Evolutionary conservation across 2,797 vertebrate species (phyloP).

Genomic region (Knipowitschia caucasica): DNA sequence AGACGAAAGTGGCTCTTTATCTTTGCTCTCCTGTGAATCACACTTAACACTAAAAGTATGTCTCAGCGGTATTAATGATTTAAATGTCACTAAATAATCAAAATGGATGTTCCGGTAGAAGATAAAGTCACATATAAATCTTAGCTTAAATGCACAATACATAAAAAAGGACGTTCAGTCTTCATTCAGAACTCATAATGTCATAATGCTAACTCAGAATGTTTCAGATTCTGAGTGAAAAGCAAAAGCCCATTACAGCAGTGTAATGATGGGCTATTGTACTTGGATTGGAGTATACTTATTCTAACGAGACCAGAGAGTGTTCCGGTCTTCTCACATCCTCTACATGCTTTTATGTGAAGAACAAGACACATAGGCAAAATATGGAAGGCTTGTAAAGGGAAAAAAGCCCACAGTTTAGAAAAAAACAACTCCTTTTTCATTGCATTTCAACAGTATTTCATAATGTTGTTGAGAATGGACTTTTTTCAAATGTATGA

Average conservation of each 20-base stretch:
- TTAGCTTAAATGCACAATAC: not conserved
- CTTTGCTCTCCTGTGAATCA: constrained; percentile 13
- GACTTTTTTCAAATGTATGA: too few species aligned
- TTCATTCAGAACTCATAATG: not conserved
- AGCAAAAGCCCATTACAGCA: not conserved
- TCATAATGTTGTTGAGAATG: too few species aligned
- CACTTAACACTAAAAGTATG: constrained; percentile 7
- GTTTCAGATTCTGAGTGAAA: not conserved
- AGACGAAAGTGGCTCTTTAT: constrained; percentile 39
- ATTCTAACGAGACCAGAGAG: constrained; percentile 35
- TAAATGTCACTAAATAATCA: not conserved
- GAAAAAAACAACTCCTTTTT: not conserved
- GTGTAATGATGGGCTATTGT: constrained; percentile 8
- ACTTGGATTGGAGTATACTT: constrained; percentile 11
- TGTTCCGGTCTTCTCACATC: constrained; percentile 21
- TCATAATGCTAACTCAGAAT: not conserved
- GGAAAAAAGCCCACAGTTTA: not conserved
- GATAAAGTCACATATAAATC: not conserved
- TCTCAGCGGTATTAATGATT: constrained; percentile 4
- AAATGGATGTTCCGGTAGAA: not conserved
- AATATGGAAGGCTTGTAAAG: not conserved
- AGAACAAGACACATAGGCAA: constrained; percentile 15
- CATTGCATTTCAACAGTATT: too few species aligned
- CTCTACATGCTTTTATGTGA: constrained; percentile 21
- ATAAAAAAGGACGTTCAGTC: not conserved